Evolutionary conservation across 2,888 invertebrate species (phyloP), one percentile per base, ranked within the genome.

Genomic region (Leptarthrus brevirostris): DNA sequence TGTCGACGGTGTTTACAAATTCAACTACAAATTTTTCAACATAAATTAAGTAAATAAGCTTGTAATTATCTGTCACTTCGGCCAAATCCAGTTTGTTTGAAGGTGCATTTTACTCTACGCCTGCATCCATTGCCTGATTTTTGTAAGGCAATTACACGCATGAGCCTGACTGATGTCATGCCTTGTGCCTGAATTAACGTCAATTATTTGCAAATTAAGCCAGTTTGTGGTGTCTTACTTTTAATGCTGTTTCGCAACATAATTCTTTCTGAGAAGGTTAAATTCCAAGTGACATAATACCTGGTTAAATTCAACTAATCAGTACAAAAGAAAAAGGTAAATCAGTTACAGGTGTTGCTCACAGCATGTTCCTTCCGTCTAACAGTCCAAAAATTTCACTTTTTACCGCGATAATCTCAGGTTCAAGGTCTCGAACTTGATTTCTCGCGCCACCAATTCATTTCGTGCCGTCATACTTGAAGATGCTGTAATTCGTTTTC

Each of bases 381-480:
- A 49, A 18, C 34, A 30, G 44, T 44, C 26, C 24, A 44, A 61
- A 61, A 64, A 64, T 22, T 20, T 14, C 69, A 69, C 66, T 66
- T 40, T 40, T 40, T 40, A 40, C 40, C 40, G 12, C n/a, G n/a
- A 40, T 5, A 14, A 20, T 14, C 52, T 52, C 69, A 74, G 44
- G 74, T 74, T 74, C 74, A 74, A 74, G 69, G 70, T 47, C 69
- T 56, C 56, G 70, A 22, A 34, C 74, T 20, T 44, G 22, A 47
- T 70, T 54, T 66, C 73, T 44, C 24, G 22, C 20, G 14, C 61
- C 20, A n/a, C n/a, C 24, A n/a, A 10, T 49, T 44, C 30, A 52
- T 22, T 34, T 8, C 34, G 24, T 69, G 52, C 10, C 34, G 69
- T 52, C 8, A 69, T 30, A 26, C 20, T 49, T n/a, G 47, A 3